These are phyloP conservation scores for Orgyia antiqua DNA, from an alignment of 2,888 invertebrate species.

Conservation along the genomic window DNA sequence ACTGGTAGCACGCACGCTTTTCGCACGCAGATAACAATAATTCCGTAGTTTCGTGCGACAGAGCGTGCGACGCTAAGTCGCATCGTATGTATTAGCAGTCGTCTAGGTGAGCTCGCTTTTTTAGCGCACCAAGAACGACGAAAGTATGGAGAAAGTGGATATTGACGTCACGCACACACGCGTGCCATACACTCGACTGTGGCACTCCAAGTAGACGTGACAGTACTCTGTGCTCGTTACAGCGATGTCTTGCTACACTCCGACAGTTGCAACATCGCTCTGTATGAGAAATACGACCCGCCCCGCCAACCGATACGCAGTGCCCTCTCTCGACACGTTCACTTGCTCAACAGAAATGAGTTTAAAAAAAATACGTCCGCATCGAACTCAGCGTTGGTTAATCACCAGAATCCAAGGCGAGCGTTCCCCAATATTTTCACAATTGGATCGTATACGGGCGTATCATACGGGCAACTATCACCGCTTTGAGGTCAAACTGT, in stretches of 20 bases:
- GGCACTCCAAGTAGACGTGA: slow-evolving; percentile 31
- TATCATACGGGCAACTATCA: slow-evolving; percentile 53
- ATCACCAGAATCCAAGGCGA: slow-evolving; percentile 28
- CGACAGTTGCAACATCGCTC: slow-evolving; percentile 55
- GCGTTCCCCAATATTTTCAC: slow-evolving; percentile 40
- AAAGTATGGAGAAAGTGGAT: slow-evolving; percentile 77
- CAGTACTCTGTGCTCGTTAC: slow-evolving; percentile 56
- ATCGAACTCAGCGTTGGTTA: slow-evolving; percentile 17
- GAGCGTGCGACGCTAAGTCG: slow-evolving; percentile 61
- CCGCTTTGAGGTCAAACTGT: slow-evolving; percentile 26
- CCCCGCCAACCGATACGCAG: slow-evolving; percentile 56
- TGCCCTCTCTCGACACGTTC: slow-evolving; percentile 71
- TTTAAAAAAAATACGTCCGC: slow-evolving; percentile 31
- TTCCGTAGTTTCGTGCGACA: slow-evolving; percentile 64
- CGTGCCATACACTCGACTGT: slow-evolving; percentile 36
- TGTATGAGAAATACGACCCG: slow-evolving; percentile 61
- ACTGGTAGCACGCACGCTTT: slow-evolving; percentile 37
- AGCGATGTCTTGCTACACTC: slow-evolving; percentile 54
- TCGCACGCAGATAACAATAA: slow-evolving; percentile 51
- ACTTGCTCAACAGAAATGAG: slow-evolving; percentile 58
- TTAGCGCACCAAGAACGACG: slow-evolving; percentile 73
- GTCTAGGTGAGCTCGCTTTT: slow-evolving; percentile 65
- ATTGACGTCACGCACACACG: slow-evolving; percentile 75
- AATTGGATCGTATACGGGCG: slow-evolving; percentile 60
- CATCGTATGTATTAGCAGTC: slow-evolving; percentile 66